Evolutionary conservation across 2,113 vertebrate genomes (phyloP).

Genomic region (Rousettus leschenaultii): DNA sequence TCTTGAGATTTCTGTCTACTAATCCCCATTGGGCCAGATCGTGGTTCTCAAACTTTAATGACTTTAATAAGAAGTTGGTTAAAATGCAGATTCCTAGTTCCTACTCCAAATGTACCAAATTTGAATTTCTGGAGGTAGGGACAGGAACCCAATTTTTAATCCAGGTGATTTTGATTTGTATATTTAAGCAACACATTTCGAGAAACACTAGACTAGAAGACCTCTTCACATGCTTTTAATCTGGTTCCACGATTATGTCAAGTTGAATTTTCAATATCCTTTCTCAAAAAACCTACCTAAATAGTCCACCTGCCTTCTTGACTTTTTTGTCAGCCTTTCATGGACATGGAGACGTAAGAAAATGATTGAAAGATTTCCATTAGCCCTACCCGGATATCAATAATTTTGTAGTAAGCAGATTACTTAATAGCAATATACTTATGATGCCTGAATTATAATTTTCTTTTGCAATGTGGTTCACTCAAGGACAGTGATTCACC

Average conservation of each 20-base stretch:
- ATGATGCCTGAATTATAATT: neutral
- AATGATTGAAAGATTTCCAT: neutral
- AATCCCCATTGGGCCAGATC: neutral
- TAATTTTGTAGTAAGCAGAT: constrained; percentile 27
- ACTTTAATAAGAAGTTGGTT: neutral
- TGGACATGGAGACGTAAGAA: neutral
- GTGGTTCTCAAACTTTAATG: neutral
- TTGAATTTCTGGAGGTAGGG: neutral
- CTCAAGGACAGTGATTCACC: constrained; percentile 20
- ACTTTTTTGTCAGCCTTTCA: neutral
- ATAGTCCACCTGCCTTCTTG: neutral
- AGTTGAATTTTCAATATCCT: neutral
- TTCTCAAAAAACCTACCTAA: neutral
- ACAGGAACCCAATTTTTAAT: neutral
- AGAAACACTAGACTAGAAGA: neutral
- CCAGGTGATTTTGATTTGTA: neutral
- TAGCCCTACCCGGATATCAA: neutral
- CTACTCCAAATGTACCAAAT: neutral
- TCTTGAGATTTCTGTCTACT: neutral
- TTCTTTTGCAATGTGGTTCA: constrained; percentile 35
- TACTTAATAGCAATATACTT: constrained; percentile 17
- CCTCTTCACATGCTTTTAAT: neutral
- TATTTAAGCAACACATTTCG: neutral
- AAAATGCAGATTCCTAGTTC: neutral
- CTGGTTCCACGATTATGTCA: neutral